Evolutionary conservation across 2,797 vertebrate genomes (phyloP), one percentile per base, ranked within the genome.

Genomic region (Pangasius mekongensis): DNA sequence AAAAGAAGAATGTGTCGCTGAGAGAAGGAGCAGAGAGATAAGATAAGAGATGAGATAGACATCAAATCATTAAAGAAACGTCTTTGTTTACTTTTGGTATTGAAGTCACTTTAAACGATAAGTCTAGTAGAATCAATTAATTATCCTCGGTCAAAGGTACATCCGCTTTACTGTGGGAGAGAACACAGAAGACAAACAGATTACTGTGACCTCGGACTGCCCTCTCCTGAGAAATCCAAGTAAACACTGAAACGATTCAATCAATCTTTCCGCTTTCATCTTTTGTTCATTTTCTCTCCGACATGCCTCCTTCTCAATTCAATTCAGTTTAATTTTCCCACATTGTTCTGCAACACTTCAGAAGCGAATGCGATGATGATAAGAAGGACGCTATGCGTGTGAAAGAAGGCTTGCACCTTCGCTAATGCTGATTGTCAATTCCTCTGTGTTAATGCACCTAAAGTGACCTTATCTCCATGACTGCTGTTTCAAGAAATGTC

Each of bases 61-160:
- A 92, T 87, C 89, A 88, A 91, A 88, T 93, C 88, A 90, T 94
- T 90, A 91, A 94, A 92, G 91, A 93, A 92, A 93, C 92, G 89
- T 39, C 80, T 91, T 87, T 90, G 90, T 85, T 91, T 92, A 66
- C 91, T 90, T 87, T 88, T 89, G 86, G 90, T 90, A 84, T 90
- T 90, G 89, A 86, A 88, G 77, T 88, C 89, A 87, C 89, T 84
- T 85, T 91, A 92, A 90, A 87, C 84, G 88, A 92, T 92, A 89
- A 93, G 88, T 90, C 84, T 30, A 78, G 87, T 77, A 89, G 24
- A 85, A 93, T 93, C 92, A 89, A 92, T 95, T 93, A 91, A 91
- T 94, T 93, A 91, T 89, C 84, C 67, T 67, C 87, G 87, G 89
- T 92, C 87, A 87, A 84, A 90, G 93, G 93, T 93, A 86, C 91